Percentiles rank a stretch among this genome's conserved stretches.
These are phyloP conservation scores for Anomalospiza imberbis DNA, from an alignment of 2,797 vertebrate species.

Conservation along the genomic window DNA sequence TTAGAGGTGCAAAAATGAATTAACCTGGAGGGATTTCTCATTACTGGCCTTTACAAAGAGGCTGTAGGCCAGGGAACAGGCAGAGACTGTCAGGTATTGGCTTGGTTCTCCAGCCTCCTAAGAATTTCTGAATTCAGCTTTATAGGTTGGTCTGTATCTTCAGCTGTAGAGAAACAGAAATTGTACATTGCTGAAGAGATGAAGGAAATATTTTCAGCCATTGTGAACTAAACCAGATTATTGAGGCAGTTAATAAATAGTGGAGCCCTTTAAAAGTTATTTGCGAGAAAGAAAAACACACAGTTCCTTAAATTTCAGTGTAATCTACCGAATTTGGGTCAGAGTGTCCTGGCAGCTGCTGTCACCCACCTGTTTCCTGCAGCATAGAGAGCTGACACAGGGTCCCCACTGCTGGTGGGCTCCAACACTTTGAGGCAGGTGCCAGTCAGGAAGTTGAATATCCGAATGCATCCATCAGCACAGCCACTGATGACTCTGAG, in stretches of 20 bases:
- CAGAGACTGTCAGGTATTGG: not conserved
- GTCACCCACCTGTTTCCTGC: constrained; percentile 79
- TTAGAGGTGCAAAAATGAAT: not conserved
- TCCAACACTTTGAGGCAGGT: constrained; percentile 81
- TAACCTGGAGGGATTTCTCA: not conserved
- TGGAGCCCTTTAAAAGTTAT: not conserved
- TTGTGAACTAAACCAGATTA: not conserved
- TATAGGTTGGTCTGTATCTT: not conserved
- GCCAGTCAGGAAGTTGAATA: constrained; percentile 86
- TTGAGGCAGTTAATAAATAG: not conserved
- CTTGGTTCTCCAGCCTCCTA: not conserved
- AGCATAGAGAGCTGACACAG: constrained; percentile 76
- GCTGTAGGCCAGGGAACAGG: not conserved
- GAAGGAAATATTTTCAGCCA: not conserved
- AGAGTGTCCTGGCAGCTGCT: not conserved
- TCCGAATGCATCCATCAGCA: constrained; percentile 84
- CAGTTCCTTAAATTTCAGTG: not conserved
- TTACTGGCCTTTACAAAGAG: not conserved
- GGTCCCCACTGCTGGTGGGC: constrained; percentile 67
- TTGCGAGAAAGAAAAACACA: not conserved
- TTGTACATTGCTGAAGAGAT: not conserved
- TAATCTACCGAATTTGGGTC: not conserved
- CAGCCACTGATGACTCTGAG: constrained; percentile 89
- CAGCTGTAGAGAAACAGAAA: not conserved
- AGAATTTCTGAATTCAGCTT: not conserved